Percentiles rank a stretch among this genome's conserved stretches.
Conservation (phyloP, 2,888 invertebrate species). For the Bellardia pandia region DNA sequence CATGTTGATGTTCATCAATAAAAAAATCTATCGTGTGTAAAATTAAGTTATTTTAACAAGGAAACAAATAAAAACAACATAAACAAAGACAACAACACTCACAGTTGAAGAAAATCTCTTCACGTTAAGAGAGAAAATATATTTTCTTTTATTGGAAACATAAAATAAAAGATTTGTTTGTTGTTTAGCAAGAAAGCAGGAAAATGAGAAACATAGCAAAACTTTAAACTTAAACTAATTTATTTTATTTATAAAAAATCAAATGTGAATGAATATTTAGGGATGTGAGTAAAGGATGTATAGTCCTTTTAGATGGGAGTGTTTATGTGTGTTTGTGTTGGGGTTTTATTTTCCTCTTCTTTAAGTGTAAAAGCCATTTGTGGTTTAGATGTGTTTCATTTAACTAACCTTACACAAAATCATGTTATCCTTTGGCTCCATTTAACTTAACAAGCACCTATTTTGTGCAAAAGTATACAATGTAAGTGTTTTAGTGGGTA, state of each 20-base stretch:
- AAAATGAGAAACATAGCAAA: slow-evolving; percentile 8
- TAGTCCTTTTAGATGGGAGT: not conserved
- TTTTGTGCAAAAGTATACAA: slow-evolving; percentile 54
- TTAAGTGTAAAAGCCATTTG: slow-evolving; percentile 68
- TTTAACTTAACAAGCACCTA: slow-evolving; percentile 72
- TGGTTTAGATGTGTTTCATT: slow-evolving; percentile 65
- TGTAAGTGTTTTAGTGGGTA: slow-evolving; percentile 28
- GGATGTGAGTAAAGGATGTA: not conserved
- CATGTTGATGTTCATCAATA: slow-evolving; percentile 50
- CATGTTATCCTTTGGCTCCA: slow-evolving; percentile 74
- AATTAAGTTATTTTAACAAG: slow-evolving; percentile 67
- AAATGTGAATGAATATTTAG: not conserved
- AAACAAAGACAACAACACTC: not conserved
- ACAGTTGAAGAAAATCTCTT: not conserved
- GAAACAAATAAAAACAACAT: not conserved
- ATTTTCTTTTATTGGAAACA: slow-evolving; percentile 46
- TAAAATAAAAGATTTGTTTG: slow-evolving; percentile 55
- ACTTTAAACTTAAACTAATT: slow-evolving; percentile 49
- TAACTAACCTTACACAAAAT: slow-evolving; percentile 69
- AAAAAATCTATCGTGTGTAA: slow-evolving; percentile 69
- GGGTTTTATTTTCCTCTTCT: slow-evolving; percentile 19
- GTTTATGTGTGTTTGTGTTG: slow-evolving; percentile 6
- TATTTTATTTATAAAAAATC: slow-evolving; percentile 46
- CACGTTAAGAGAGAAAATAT: slow-evolving; percentile 2
- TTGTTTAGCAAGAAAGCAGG: slow-evolving; percentile 2